Conservation (phyloP, 2,113 vertebrate genomes). For the Aramus guarauna region DNA sequence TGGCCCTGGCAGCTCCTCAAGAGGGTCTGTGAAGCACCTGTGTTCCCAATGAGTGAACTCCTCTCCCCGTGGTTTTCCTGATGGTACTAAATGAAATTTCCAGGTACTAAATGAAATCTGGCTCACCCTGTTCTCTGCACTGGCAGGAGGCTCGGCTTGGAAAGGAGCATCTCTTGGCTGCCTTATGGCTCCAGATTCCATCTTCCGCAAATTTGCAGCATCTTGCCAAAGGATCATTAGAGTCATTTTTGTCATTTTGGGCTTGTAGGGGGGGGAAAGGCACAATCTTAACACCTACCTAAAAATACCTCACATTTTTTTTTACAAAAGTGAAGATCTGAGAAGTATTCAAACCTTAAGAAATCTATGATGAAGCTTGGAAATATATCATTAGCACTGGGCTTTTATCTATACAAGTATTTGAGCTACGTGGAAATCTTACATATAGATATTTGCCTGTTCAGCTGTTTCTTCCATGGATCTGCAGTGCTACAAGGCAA, state of each 20-base stretch:
- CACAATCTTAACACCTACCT: neutral
- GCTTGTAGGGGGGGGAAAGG: neutral
- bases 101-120: constrained; percentile 6
- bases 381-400: neutral
- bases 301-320: neutral
- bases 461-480: neutral
- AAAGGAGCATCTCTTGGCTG: neutral
- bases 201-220: neutral
- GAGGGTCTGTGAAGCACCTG: neutral
- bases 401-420: neutral
- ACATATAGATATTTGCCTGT: neutral
- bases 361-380: neutral
- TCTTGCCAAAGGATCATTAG: neutral
- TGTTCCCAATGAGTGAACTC: neutral
- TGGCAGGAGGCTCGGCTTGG: constrained; percentile 9
- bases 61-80: neutral
- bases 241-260: neutral
- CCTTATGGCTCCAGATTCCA: neutral
- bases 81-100: neutral
- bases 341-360: neutral
- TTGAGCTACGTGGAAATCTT: neutral
- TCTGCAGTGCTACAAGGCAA: neutral
- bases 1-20: neutral
- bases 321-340: neutral
- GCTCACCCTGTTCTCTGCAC: neutral